Percentiles rank a stretch among this genome's conserved stretches.
phyloP scores from a whole-genome alignment of 1,140 invertebrate genomes.

The Akabosia matsudoensis region DNA sequence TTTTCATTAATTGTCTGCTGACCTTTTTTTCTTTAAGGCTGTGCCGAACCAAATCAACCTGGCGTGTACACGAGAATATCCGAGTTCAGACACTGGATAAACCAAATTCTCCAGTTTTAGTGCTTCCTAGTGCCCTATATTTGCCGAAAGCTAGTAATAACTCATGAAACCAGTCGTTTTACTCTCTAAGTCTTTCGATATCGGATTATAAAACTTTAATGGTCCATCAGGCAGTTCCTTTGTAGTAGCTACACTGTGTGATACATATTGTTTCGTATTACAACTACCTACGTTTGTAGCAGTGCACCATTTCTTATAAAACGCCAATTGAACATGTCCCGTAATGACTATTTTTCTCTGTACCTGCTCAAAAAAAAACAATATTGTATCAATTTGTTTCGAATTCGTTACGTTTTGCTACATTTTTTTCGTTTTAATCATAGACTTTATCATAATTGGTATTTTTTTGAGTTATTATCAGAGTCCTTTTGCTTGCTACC shows the following conservation, averaged over 20 bases:
- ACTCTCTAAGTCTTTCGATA: constrained; percentile 16
- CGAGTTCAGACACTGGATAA: constrained; percentile 86
- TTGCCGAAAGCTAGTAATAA: neutral
- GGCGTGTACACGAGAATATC: constrained; percentile 93
- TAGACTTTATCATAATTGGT: no score
- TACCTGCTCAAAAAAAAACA: constrained; percentile 17
- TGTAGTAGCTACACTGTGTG: no score
- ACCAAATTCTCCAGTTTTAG: constrained; percentile 83
- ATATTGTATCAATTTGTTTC: neutral
- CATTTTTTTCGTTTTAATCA: no score
- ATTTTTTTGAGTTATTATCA: no score
- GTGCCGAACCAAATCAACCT: constrained; percentile 85
- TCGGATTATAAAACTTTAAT: neutral
- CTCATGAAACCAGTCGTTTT: neutral
- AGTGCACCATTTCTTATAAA: no score
- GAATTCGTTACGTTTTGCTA: no score
- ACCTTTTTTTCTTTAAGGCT: constrained; percentile 56
- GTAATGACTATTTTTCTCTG: no score
- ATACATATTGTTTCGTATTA: no score
- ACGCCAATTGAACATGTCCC: no score
- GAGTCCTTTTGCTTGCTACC: neutral
- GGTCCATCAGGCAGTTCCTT: neutral
- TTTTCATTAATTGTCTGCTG: neutral
- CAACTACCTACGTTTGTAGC: no score
- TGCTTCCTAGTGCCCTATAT: no score